phyloP scores from a whole-genome alignment of 1,140 invertebrate species.

The Lepidurus packardi region DNA sequence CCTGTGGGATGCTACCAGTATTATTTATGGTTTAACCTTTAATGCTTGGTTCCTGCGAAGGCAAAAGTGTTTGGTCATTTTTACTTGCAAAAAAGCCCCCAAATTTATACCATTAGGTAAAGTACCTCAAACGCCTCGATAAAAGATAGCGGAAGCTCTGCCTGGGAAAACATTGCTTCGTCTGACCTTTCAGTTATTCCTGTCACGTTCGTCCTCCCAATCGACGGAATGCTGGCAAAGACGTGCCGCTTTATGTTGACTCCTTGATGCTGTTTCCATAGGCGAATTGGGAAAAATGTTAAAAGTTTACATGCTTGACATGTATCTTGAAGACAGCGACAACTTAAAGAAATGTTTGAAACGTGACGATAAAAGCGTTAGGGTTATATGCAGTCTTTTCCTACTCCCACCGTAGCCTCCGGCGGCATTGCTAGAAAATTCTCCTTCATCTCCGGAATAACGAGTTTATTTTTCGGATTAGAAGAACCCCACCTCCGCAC shows the following conservation, averaged over 20 bases:
- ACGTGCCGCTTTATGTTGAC: not conserved
- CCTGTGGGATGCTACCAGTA: too few species aligned
- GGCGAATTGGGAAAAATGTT: not conserved
- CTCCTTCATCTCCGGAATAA: not conserved
- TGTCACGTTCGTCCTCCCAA: not conserved
- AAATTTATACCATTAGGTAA: not conserved
- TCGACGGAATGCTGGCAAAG: not conserved
- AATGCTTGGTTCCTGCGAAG: too few species aligned
- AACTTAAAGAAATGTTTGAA: not conserved
- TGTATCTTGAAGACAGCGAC: conserved; percentile 15
- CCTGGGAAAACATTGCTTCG: not conserved
- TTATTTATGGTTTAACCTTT: too few species aligned
- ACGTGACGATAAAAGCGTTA: conserved; percentile 4
- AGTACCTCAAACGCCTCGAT: not conserved
- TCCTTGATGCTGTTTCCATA: not conserved
- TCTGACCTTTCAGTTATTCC: not conserved
- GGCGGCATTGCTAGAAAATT: conserved; percentile 1
- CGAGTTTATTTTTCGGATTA: not conserved
- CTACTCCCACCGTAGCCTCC: not conserved
- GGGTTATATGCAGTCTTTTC: not conserved
- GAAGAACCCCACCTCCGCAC: not conserved
- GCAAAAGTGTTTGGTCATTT: not conserved
- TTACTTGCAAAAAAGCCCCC: not conserved
- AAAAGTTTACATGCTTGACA: conserved; percentile 22
- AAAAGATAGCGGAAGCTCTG: conserved; percentile 10